phyloP scores from a whole-genome alignment of 2,797 vertebrate species.

The Miichthys miiuy region DNA sequence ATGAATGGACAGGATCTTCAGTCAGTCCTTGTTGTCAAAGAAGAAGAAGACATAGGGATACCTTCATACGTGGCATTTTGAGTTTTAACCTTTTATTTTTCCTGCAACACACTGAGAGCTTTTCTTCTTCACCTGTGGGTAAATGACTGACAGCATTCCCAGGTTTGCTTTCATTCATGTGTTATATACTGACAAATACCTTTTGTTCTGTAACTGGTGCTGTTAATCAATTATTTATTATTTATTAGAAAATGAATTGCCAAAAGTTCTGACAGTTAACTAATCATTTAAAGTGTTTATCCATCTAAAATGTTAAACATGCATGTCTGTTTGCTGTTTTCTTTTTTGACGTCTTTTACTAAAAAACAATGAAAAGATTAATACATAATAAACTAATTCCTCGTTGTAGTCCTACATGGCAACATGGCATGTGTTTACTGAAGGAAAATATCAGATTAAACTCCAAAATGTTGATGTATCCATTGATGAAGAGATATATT shows the following conservation, averaged over 20 bases:
- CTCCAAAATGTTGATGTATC: conserved; percentile 30
- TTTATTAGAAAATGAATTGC: neutral
- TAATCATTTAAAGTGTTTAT: neutral
- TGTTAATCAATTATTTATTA: neutral
- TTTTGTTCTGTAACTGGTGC: neutral
- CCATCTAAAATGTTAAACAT: neutral
- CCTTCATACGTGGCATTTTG: neutral
- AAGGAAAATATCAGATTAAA: conserved; percentile 34
- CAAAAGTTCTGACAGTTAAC: neutral
- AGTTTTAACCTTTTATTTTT: conserved; percentile 24
- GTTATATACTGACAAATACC: neutral
- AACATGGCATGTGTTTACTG: neutral
- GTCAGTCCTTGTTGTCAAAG: conserved; percentile 2
- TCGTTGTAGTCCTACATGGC: neutral
- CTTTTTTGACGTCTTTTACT: too few species aligned
- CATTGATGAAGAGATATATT: conserved; percentile 1
- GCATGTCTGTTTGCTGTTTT: neutral
- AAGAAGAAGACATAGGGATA: conserved; percentile 11
- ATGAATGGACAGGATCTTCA: conserved; percentile 10
- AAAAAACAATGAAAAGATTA: neutral
- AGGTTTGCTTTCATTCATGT: too few species aligned
- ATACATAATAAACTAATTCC: neutral
- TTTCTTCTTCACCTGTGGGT: neutral
- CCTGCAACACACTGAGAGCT: neutral
- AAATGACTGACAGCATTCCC: neutral